A percentile compares a stretch with the other conserved stretches of the same genome.
Evolutionary conservation across 2,113 vertebrate species (phyloP).

Genomic region (Apteryx owenii): DNA sequence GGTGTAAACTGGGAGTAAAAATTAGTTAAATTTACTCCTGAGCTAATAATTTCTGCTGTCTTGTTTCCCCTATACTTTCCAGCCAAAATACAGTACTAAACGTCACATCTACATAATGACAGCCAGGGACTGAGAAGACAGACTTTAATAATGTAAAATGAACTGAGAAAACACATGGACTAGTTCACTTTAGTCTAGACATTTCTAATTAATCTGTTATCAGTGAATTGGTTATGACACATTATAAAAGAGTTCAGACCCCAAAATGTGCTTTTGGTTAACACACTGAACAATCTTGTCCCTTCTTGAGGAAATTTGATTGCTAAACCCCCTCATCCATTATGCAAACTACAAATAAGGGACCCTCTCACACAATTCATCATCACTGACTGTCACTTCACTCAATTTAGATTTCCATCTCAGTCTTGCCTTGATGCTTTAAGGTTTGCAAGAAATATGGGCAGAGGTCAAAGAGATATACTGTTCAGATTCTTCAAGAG

Average conservation of each 20-base stretch:
- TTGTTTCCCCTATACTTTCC: neutral
- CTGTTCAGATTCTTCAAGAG: neutral
- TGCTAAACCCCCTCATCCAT: neutral
- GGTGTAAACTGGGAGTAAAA: neutral
- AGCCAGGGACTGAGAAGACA: neutral
- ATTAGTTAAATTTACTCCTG: neutral
- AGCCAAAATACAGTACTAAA: neutral
- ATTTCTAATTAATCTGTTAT: neutral
- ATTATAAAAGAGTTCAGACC: neutral
- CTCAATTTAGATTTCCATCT: neutral
- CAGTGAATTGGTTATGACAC: neutral
- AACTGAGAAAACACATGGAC: neutral
- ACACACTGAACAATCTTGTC: neutral
- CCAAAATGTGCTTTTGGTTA: neutral
- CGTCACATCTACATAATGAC: neutral
- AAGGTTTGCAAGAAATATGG: neutral
- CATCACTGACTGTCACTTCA: neutral
- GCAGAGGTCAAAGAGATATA: neutral
- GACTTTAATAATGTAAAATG: neutral
- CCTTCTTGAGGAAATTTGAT: neutral
- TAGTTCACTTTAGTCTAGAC: neutral
- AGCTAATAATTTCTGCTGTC: neutral
- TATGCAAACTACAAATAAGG: neutral
- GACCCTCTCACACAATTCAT: neutral
- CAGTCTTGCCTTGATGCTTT: neutral